Evolutionary conservation across 2,888 invertebrate species (phyloP), one percentile per base, ranked within the genome.

Genomic region (Odontomyia ornata): DNA sequence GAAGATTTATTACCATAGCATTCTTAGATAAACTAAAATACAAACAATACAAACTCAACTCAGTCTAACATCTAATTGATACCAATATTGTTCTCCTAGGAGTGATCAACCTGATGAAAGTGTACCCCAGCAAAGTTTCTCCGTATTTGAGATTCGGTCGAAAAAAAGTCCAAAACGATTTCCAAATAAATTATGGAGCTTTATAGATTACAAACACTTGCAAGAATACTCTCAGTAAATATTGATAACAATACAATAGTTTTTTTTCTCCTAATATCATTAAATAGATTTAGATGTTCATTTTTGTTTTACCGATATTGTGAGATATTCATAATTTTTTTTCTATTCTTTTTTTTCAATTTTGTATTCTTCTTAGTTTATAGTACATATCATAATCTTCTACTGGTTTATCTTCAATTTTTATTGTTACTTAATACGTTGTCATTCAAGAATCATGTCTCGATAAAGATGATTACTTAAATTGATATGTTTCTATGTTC

Each of bases 401-500:
- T 64, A 27, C 27, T 18, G 15, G 13, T 28, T 64, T 64, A 11
- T 15, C 15, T 64, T 28, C 28, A n/a, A 28, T 64, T 64, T 28
- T 67, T 3, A 21, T 4, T 67, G 36, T 1, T 43, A 30, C 18
- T 67, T 3, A 23, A 60, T 60, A 60, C 11, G 57, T 60, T 60
- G 4, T 23, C 21, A 60, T 25, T 25, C 57, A 25, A 3, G 25
- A 5, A 23, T 56, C 25, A 5, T 60, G 18, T 60, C 4, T 25
- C 5, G 57, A 60, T 60, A 60, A 13, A 36, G 9, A 23, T 13
- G 11, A n/a, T 60, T 60, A 60, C 9, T 60, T 60, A 57, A 73
- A 23, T 60, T 73, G 73, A 73, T 73, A 73, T 73, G 73, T 73
- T 73, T 73, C 36, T 60, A 73, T 73, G 73, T 60, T 73, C 73